Percentiles rank a stretch among this genome's conserved stretches.
These are phyloP conservation scores for Atlantisia rogersi DNA, from an alignment of 2,113 vertebrate species.

Conservation along the genomic window DNA sequence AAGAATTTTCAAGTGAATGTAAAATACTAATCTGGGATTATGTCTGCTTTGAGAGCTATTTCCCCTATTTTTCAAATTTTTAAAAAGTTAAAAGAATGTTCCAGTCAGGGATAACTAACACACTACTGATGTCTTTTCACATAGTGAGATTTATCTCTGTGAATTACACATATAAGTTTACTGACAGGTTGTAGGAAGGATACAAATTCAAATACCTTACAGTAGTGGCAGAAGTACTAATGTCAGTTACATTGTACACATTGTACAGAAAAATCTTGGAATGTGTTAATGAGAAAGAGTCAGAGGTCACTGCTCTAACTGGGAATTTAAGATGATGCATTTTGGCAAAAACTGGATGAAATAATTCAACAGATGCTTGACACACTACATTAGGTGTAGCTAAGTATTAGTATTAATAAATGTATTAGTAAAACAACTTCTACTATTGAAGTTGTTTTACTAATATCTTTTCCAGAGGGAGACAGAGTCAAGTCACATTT, in stretches of 20 bases:
- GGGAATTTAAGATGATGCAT: background rate
- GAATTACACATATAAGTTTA: background rate
- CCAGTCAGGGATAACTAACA: background rate
- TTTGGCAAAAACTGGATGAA: background rate
- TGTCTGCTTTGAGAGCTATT: background rate
- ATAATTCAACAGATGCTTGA: background rate
- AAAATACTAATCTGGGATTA: background rate
- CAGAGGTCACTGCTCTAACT: background rate
- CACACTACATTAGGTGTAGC: background rate
- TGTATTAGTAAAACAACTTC: background rate
- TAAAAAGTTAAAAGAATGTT: background rate
- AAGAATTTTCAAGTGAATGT: background rate
- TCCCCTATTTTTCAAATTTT: background rate
- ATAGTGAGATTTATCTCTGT: background rate
- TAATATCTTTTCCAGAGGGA: background rate
- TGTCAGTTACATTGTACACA: background rate
- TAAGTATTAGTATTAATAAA: background rate
- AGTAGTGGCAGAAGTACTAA: background rate
- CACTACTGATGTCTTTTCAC: too few relatives aligned
- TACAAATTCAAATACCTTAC: background rate
- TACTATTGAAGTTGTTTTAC: background rate
- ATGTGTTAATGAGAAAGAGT: background rate
- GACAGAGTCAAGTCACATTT: background rate
- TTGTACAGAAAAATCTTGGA: background rate
- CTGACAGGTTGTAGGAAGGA: background rate